Base-by-base conservation (phyloP, 2,888 invertebrate species). In the Microctonus aethiopoides region DNA sequence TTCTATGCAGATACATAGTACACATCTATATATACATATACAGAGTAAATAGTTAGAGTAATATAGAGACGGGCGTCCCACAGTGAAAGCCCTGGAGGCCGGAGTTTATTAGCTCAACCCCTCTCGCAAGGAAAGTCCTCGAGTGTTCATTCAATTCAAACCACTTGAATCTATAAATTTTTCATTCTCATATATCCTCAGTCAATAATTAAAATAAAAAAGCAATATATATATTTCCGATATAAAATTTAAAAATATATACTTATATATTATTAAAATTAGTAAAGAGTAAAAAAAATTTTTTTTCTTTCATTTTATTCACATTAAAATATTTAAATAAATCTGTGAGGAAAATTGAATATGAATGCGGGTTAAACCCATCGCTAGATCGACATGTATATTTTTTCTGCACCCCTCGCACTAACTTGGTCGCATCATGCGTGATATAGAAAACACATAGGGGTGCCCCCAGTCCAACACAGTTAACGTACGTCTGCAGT, bases 31-130 rank as follows among this genome's bases (percentile, higher is more conserved):
- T n/a, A n/a, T n/a, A n/a, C n/a, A n/a, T n/a, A n/a, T n/a, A n/a
- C n/a, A n/a, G n/a, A n/a, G n/a, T n/a, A 64, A 70, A 16, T 46
- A 16, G 10, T 16, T 10, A 46, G 9, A 46, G 46, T 6, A 4
- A 46, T 46, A 9, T 11, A 26, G 13, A 1, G 6, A 11, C 5
- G 10, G 1, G 54, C 75, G 74, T 76, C 80, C 79, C 77, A 75
- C 74, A 69, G 76, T 76, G 70, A 75, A 72, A 72, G 72, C 74
- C 75, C 77, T 68, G 76, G 78, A 78, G 78, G 74, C 78, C 72
- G 77, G 77, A 81, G 79, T 81, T 81, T 81, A 81, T 79, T 80
- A 81, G 79, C 77, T 79, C 78, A 80, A 77, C 78, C 79, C 79
- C 79, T 76, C 62, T 36, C 68, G 71, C 61, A 29, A 76, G 78